These are phyloP conservation scores for Mungos mungo DNA, from an alignment of 2,113 vertebrate genomes.

Conservation along the genomic window DNA sequence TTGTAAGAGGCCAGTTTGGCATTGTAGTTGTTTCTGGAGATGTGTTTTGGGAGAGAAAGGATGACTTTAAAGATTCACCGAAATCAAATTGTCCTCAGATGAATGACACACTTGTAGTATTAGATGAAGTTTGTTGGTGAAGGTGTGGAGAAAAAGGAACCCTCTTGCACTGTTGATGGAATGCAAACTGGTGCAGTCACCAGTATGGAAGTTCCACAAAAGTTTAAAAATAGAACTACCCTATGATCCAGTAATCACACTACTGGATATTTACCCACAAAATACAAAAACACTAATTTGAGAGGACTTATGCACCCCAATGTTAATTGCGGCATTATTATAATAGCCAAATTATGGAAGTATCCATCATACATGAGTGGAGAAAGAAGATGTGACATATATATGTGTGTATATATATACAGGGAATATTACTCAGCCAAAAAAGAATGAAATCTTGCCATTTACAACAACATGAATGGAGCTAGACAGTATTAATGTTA, in stretches of 20 bases:
- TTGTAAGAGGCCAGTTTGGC: neutral
- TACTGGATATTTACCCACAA: neutral
- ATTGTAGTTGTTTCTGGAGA: neutral
- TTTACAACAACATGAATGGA: neutral
- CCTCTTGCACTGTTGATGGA: neutral
- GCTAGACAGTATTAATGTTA: neutral
- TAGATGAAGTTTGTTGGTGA: neutral
- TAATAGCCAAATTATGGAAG: neutral
- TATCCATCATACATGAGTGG: neutral
- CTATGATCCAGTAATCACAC: neutral
- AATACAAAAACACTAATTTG: neutral
- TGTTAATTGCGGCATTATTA: neutral
- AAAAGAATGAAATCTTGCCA: neutral
- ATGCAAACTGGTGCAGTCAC: neutral
- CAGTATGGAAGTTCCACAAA: neutral
- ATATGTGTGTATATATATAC: too few relatives aligned
- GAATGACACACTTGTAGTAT: neutral
- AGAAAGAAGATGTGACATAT: neutral
- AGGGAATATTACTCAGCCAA: neutral
- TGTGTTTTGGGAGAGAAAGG: slow-evolving; percentile 6
- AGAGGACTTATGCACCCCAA: neutral
- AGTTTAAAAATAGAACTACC: neutral
- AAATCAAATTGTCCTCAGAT: slow-evolving; percentile 35
- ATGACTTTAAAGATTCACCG: neutral
- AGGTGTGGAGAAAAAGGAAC: neutral